Base-by-base conservation (phyloP, 2,797 vertebrate species). In the Catharus ustulatus region DNA sequence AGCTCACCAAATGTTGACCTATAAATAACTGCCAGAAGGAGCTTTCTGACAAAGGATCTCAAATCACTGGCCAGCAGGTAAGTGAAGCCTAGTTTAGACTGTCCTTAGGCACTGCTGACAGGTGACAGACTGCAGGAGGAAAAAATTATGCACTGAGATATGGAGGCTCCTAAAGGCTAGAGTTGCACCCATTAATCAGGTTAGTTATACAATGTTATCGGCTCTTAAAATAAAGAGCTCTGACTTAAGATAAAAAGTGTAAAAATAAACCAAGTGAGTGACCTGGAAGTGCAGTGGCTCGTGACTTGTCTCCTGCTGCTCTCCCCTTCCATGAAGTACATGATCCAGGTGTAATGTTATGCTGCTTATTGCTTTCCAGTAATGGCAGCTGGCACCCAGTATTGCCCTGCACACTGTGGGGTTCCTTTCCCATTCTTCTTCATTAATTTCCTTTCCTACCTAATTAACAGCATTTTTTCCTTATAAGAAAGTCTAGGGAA, bases 191-290 rank as follows among this genome's bases (percentile, higher is more conserved):
- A 22, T 78, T 84, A 72, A 49, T 90, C 66, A 32, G 16, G 17
- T 45, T 36, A 29, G 20, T 72, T 78, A 11, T 13, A 43, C 4
- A 32, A 13, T 1, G 2, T 36, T 43, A 36, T 19, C 29, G 40
- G 29, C 10, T 17, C 38, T 66, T 24, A 51, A 80, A 80, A 43
- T 32, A 51, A 18, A 66, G 63, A 73, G 23, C 9, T 51, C 42
- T 0, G 0, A 0, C 22, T 74, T 34, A 11, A 7, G 5, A 48
- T 27, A 38, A 63, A 85, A 63, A 12, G 5, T 13, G 20, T 46
- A 68, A 80, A 80, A 86, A 84, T 22, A n/a, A 66, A 48, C 11
- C 9, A 32, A 30, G 15, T 3, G 26, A 57, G 58, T 11, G 46
- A 76, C 29, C 68, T 83, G 64, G 30, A 77, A 73, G 52, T 12